Percentiles rank a stretch among this genome's conserved stretches.
Evolutionary conservation across 2,888 invertebrate genomes (phyloP).

Genomic region (Lamproptera curius): DNA sequence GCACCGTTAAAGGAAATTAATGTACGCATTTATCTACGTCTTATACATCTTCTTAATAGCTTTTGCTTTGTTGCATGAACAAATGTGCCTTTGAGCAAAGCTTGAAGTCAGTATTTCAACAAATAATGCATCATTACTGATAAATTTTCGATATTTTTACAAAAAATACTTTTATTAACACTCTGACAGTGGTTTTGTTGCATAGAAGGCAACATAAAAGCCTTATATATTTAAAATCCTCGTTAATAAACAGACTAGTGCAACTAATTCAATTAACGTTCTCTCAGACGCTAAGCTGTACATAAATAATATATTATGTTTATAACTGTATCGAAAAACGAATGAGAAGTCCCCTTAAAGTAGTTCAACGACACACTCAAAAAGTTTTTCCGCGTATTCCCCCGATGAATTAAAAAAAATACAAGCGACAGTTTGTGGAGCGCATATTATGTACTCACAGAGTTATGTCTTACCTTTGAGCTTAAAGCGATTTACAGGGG

Average conservation of each 20-base stretch:
- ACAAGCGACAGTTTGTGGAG: conserved; percentile 25
- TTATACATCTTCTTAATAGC: too few species aligned
- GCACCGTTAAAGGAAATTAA: too few species aligned
- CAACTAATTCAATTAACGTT: background rate
- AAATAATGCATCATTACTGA: too few species aligned
- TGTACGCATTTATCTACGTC: too few species aligned
- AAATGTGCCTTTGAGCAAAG: too few species aligned
- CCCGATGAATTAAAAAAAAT: background rate
- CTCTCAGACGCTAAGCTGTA: background rate
- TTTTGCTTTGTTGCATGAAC: too few species aligned
- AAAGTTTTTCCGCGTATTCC: background rate
- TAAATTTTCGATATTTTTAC: too few species aligned
- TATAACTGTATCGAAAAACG: background rate
- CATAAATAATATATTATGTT: background rate
- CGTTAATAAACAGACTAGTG: background rate
- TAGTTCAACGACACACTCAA: conserved; percentile 6
- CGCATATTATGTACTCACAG: conserved; percentile 7
- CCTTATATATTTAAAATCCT: too few species aligned
- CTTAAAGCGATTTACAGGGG: conserved; percentile 48
- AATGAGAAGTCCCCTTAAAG: background rate
- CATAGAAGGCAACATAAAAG: too few species aligned
- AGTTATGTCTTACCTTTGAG: conserved; percentile 44
- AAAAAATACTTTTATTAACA: too few species aligned
- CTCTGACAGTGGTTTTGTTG: too few species aligned
- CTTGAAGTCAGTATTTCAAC: too few species aligned